Conservation (phyloP, 2,797 vertebrate genomes). For the Platalea minor region DNA sequence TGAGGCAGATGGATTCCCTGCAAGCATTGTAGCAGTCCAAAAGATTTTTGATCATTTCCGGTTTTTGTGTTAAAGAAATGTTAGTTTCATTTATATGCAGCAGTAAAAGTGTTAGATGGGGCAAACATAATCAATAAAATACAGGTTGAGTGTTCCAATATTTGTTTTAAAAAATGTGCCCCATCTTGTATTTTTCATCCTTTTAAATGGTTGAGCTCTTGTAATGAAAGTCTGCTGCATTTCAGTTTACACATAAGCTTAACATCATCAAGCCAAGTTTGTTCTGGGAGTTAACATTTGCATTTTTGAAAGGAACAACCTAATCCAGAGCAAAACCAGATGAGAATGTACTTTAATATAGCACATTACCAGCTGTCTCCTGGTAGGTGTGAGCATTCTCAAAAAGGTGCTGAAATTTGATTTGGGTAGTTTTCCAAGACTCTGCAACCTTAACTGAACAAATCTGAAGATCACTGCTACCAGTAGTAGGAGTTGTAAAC, state of each 20-base stretch:
- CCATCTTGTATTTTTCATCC: slow-evolving; percentile 27
- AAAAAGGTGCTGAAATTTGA: neutral
- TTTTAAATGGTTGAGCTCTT: slow-evolving; percentile 48
- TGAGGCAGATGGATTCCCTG: neutral
- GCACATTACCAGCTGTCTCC: neutral
- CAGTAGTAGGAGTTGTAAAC: neutral
- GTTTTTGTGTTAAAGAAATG: neutral
- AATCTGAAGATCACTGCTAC: neutral
- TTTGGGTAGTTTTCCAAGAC: neutral
- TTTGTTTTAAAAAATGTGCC: slow-evolving; percentile 26
- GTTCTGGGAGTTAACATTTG: slow-evolving; percentile 57
- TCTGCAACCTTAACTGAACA: neutral
- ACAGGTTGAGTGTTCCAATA: slow-evolving; percentile 21
- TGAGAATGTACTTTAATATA: slow-evolving; percentile 8
- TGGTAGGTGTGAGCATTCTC: neutral
- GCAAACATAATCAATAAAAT: neutral
- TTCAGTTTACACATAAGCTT: slow-evolving; percentile 61
- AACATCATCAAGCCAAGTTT: slow-evolving; percentile 45
- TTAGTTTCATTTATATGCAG: slow-evolving; percentile 1
- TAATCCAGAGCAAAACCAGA: slow-evolving; percentile 40
- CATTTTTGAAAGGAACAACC: slow-evolving; percentile 51
- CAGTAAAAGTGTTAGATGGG: neutral
- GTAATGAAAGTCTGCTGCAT: slow-evolving; percentile 35
- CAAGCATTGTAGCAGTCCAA: neutral
- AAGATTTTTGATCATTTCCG: neutral